Percentiles rank a stretch among this genome's conserved stretches.
Evolutionary conservation across 2,797 vertebrate genomes (phyloP).

Genomic region (Tympanoctomys barrerae): DNA sequence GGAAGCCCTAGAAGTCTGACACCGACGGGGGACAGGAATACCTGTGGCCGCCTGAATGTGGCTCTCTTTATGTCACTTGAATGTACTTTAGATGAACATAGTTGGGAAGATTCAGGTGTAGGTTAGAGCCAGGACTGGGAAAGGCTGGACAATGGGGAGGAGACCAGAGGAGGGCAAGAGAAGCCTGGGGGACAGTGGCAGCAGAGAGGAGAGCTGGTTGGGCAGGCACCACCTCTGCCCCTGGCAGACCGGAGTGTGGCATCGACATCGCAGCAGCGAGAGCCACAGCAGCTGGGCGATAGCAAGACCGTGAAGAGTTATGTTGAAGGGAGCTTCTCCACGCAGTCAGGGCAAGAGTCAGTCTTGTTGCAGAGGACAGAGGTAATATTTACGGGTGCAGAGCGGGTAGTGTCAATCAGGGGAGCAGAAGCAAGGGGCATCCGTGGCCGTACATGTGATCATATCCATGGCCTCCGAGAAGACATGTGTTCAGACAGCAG

Average conservation of each 20-base stretch:
- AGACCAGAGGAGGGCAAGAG: too few species aligned
- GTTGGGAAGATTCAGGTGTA: not conserved
- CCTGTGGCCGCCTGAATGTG: rapidly evolving
- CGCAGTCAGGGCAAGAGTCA: not conserved
- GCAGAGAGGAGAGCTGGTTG: not conserved
- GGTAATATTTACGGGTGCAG: not conserved
- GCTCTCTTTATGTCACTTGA: not conserved
- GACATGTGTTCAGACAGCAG: not conserved
- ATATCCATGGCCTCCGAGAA: not conserved
- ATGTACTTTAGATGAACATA: not conserved
- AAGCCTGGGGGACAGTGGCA: too few species aligned
- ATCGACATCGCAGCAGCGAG: not conserved
- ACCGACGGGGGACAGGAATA: too few species aligned
- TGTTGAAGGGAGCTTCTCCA: not conserved
- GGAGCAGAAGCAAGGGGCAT: not conserved
- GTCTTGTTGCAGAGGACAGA: not conserved
- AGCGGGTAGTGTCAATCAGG: too few species aligned
- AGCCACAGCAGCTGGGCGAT: rapidly evolving
- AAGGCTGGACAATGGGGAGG: not conserved
- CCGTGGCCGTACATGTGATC: rapidly evolving
- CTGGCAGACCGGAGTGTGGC: not conserved
- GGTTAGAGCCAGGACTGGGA: not conserved
- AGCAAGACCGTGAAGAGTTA: not conserved
- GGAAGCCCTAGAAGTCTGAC: not conserved
- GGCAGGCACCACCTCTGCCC: not conserved